phyloP scores from a whole-genome alignment of 2,797 vertebrate genomes.

The Periophthalmus magnuspinnatus region DNA sequence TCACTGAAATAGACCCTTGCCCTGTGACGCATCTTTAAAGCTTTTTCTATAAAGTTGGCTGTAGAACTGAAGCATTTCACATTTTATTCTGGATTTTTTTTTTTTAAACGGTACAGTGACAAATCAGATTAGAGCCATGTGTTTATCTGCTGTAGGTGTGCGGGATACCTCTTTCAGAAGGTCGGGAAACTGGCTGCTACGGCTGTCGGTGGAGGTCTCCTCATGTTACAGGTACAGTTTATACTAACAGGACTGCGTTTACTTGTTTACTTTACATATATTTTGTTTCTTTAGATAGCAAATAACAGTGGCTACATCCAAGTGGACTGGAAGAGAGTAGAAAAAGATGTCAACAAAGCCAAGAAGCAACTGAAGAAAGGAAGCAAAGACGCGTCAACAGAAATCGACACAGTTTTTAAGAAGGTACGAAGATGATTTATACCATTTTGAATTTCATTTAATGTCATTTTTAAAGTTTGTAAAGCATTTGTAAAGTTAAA shows the following conservation, averaged over 20 bases:
- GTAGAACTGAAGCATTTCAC: too few relatives aligned
- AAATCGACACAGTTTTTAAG: conserved; percentile 91
- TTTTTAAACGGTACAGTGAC: not conserved
- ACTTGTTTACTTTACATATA: not conserved
- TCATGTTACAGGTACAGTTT: conserved; percentile 90
- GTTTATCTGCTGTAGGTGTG: conserved; percentile 84
- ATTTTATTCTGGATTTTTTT: too few relatives aligned
- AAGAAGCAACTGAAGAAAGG: conserved; percentile 93
- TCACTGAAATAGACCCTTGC: too few relatives aligned
- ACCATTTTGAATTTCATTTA: not conserved
- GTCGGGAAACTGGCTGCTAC: conserved; percentile 97
- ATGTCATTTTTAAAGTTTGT: not conserved
- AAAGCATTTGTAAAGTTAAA: not conserved
- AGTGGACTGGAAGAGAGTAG: conserved; percentile 96
- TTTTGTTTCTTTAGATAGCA: conserved; percentile 81
- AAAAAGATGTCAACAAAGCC: conserved; percentile 97
- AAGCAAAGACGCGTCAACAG: conserved; percentile 88
- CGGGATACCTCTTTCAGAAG: conserved; percentile 97
- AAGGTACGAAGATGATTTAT: conserved; percentile 77
- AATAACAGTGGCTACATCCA: conserved; percentile 96
- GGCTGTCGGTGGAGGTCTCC: conserved; percentile 94
- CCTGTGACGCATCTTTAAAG: too few relatives aligned
- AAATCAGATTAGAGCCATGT: not conserved
- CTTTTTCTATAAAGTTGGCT: too few relatives aligned
- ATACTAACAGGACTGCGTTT: not conserved